Conservation (phyloP, 2,797 vertebrate species). For the Chelonia mydas region DNA sequence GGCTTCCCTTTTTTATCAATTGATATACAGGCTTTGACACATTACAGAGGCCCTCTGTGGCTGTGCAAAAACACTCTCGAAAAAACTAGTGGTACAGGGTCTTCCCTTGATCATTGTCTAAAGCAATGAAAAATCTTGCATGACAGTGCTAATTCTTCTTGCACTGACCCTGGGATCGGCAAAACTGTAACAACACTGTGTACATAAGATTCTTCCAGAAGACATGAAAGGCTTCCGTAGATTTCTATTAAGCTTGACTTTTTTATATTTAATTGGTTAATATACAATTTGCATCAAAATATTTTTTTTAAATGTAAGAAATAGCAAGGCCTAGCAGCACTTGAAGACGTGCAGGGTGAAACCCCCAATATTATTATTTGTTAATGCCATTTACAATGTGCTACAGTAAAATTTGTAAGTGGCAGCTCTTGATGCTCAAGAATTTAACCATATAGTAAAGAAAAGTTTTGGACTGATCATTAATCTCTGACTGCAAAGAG, state of each 20-base stretch:
- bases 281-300: slow-evolving; percentile 44
- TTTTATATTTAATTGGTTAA: slow-evolving; percentile 56
- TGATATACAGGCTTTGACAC: neutral
- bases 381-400: slow-evolving; percentile 60
- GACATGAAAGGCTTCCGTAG: slow-evolving; percentile 6
- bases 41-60: slow-evolving; percentile 61
- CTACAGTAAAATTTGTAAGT: slow-evolving; percentile 51
- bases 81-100: slow-evolving; percentile 52
- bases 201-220: slow-evolving; percentile 34
- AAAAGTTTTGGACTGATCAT: slow-evolving; percentile 59
- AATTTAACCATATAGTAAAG: slow-evolving; percentile 53
- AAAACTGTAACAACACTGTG: neutral
- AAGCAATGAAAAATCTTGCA: slow-evolving; percentile 49
- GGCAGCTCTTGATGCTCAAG: slow-evolving; percentile 47
- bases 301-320: slow-evolving; percentile 18
- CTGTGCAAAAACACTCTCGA: slow-evolving; percentile 2
- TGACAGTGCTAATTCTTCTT: slow-evolving; percentile 53
- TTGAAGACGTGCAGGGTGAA: neutral
- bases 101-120: slow-evolving; percentile 55
- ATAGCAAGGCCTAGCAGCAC: neutral
- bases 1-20: slow-evolving; percentile 45
- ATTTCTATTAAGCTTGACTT: slow-evolving; percentile 50
- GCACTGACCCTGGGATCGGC: neutral
- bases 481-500: slow-evolving; percentile 59
- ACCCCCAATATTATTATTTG: slow-evolving; percentile 48